A percentile compares a stretch with the other conserved stretches of the same genome.
Evolutionary conservation across 2,797 vertebrate genomes (phyloP).

Genomic region (Columba guinea): DNA sequence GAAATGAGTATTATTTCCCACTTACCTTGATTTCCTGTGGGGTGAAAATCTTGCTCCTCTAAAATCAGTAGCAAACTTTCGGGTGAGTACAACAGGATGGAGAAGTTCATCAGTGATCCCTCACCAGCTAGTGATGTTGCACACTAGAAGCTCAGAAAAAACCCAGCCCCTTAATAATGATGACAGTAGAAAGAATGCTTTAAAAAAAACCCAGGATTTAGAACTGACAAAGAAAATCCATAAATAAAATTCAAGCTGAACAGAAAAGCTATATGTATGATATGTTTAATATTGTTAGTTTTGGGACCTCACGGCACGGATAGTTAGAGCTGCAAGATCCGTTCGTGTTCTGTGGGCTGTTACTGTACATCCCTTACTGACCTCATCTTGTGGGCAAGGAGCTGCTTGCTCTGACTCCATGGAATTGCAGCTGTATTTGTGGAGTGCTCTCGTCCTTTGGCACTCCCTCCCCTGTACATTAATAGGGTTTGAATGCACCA

Average conservation of each 20-base stretch:
- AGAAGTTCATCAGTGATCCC: not conserved
- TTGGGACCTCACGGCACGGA: not conserved
- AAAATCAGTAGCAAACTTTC: not conserved
- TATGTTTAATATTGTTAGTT: conserved; percentile 31
- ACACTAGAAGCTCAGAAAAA: not conserved
- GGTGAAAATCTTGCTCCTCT: not conserved
- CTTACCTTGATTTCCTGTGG: conserved; percentile 15
- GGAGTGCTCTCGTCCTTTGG: conserved; percentile 65
- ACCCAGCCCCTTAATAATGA: not conserved
- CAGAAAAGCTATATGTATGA: not conserved
- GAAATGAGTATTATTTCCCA: conserved; percentile 42
- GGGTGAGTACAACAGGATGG: not conserved
- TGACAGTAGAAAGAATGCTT: not conserved
- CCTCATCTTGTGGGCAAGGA: conserved; percentile 74
- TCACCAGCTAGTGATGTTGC: not conserved
- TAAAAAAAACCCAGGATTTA: not conserved
- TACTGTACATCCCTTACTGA: conserved; percentile 61
- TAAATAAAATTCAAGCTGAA: conserved; percentile 11
- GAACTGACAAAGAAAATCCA: conserved; percentile 12
- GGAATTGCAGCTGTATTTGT: conserved; percentile 76
- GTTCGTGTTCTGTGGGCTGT: not conserved
- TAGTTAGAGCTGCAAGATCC: conserved; percentile 37
- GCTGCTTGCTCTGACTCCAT: conserved; percentile 72
- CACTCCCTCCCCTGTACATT: conserved; percentile 61
- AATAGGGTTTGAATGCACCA: conserved; percentile 39